Conservation (phyloP, 1,140 invertebrate species). For the Euwallacea similis region DNA sequence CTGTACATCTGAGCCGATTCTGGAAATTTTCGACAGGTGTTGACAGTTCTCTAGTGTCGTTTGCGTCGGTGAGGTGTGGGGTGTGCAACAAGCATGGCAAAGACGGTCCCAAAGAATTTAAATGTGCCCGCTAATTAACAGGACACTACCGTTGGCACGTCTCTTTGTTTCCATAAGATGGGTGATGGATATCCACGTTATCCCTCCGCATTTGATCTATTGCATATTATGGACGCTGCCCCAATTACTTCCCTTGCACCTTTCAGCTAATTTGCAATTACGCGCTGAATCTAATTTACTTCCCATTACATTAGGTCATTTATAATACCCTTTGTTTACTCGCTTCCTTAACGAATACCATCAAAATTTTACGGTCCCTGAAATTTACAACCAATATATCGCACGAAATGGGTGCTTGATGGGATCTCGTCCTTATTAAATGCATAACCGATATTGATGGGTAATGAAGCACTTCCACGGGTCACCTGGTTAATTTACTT, state of each 20-base stretch:
- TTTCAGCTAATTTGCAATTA: slow-evolving; percentile 24
- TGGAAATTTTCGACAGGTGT: too few species aligned
- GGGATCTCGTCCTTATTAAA: slow-evolving; percentile 24
- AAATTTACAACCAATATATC: slow-evolving; percentile 32
- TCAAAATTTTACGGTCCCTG: slow-evolving; percentile 22
- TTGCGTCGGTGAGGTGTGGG: too few species aligned
- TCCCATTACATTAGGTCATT: slow-evolving; percentile 18
- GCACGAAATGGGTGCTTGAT: slow-evolving; percentile 23
- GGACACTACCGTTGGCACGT: neutral
- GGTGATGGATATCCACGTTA: too few species aligned
- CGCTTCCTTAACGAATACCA: slow-evolving; percentile 26
- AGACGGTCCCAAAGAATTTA: neutral
- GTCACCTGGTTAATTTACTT: slow-evolving; percentile 13
- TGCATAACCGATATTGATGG: slow-evolving; percentile 11
- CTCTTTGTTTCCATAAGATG: neutral
- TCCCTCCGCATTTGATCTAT: too few species aligned
- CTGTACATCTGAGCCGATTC: too few species aligned
- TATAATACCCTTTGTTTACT: slow-evolving; percentile 18
- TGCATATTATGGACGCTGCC: neutral
- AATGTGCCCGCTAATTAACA: neutral
- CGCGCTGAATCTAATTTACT: slow-evolving; percentile 15
- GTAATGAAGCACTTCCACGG: neutral
- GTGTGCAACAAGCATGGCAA: too few species aligned
- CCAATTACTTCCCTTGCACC: slow-evolving; percentile 15
- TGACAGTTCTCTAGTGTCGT: too few species aligned